Conservation (phyloP, 2,797 vertebrate genomes). For the Pipistrellus pygmaeus region DNA sequence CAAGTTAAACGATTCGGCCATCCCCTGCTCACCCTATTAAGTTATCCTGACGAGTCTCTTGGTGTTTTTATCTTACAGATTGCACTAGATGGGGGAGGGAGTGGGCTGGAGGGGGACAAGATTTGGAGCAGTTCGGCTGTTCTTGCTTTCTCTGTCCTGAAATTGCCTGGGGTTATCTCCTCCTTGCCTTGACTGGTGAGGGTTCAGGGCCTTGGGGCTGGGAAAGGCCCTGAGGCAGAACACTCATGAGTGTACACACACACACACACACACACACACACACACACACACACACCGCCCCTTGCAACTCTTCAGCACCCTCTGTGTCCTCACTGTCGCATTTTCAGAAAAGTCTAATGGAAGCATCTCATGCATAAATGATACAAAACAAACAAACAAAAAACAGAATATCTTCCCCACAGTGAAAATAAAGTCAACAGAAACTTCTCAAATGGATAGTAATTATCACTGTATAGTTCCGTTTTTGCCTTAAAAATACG, state of each 20-base stretch:
- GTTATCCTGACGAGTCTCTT: not conserved
- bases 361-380: not conserved
- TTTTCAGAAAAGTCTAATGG: not conserved
- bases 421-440: slow-evolving; percentile 64
- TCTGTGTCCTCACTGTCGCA: not conserved
- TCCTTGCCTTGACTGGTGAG: not conserved
- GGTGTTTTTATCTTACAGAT: not conserved
- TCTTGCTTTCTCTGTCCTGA: not conserved
- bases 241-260: not conserved
- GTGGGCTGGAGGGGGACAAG: too few species aligned
- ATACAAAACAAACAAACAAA: not conserved
- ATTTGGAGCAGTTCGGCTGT: not conserved
- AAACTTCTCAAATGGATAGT: slow-evolving; percentile 66
- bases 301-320: not conserved
- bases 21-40: not conserved
- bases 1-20: not conserved
- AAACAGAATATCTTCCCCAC: not conserved
- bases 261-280: too few species aligned
- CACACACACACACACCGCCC: not conserved
- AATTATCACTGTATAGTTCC: slow-evolving; percentile 59
- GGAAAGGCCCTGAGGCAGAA: not conserved
- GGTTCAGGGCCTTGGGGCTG: not conserved
- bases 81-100: not conserved
- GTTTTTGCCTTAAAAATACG: slow-evolving; percentile 45
- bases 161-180: not conserved